Evolutionary conservation across 35 echinoderm and acorn worm genomes (phyloP), one percentile per base, ranked within the genome.

Genomic region (Apostichopus californicus): DNA sequence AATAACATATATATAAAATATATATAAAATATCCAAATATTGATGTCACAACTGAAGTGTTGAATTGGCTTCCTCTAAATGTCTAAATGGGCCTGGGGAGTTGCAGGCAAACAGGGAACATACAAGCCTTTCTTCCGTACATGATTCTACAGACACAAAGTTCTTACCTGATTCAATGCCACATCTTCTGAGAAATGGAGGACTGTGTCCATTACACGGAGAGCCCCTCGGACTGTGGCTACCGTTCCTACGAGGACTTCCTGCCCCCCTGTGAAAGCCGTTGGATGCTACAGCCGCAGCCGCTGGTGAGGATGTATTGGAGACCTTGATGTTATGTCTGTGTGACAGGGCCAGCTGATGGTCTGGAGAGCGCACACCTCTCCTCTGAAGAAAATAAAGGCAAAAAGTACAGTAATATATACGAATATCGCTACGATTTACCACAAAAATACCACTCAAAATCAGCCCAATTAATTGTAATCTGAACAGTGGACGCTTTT

Each of bases 161-260:
- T 11, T 61, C 58, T 3, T 75, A 96, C 95, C 95, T 96, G 93
- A 96, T 65, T 90, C 94, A 5, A 96, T 91, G 56, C 95, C 93
- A 26, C 95, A 93, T 55, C 93, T 90, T 25, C 86, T 65, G 20
- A 54, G 4, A 77, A 26, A 90, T 8, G 89, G 93, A 64, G 93
- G 93, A 80, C 9, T 91, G 90, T 90, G 87, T 52, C 71, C 71
- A 54, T 90, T 90, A 61, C 87, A 90, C 0, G 87, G 87, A 55
- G 87, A 90, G 24, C 87, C 87, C 71, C 80, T 86, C 17, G 80
- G 93, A 57, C 90, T 81, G 46, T 70, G 90, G 20, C 57, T 34
- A 22, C 79, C 79, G 17, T 87, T 91, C 17, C 68, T 9, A 80
- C 77, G 88, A 8, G 58, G 58, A 54, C 81, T 96, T 26, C 88